Evolutionary conservation across 2,797 vertebrate species (phyloP).

Genomic region (Pantherophis alleghaniensis): DNA sequence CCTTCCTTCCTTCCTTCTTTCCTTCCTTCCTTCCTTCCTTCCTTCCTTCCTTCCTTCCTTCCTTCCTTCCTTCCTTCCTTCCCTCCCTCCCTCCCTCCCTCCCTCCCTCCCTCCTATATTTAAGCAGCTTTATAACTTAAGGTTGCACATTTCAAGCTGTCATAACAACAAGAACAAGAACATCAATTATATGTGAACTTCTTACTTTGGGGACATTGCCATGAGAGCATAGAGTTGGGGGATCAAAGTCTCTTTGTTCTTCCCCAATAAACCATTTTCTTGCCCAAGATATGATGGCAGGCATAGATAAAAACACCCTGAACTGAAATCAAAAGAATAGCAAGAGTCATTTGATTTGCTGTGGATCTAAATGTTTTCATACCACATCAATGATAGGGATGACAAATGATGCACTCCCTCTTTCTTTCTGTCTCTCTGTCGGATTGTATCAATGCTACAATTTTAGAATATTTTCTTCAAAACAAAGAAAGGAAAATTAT

Average conservation of each 20-base stretch:
- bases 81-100: background rate
- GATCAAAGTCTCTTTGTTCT: constrained; percentile 2
- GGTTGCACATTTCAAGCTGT: background rate
- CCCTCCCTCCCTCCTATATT: no score
- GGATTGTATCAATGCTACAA: background rate
- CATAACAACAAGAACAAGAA: background rate
- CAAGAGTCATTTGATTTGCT: constrained; percentile 23
- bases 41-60: no score
- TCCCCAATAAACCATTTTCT: constrained; percentile 32
- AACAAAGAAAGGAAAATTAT: background rate
- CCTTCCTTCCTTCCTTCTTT: no score
- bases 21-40: no score
- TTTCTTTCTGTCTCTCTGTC: background rate
- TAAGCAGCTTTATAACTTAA: background rate
- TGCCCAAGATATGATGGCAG: constrained; percentile 31
- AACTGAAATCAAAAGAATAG: constrained; percentile 51
- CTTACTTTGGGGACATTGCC: constrained; percentile 41
- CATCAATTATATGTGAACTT: constrained; percentile 25
- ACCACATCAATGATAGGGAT: background rate
- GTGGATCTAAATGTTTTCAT: constrained; percentile 12
- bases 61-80: no score
- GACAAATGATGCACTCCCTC: background rate
- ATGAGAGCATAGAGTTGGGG: constrained; percentile 38
- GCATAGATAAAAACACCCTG: constrained; percentile 37
- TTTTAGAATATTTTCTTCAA: background rate